A percentile compares a stretch with the other conserved stretches of the same genome.
Evolutionary conservation across 2,113 vertebrate species (phyloP).

Genomic region (Saccopteryx bilineata): DNA sequence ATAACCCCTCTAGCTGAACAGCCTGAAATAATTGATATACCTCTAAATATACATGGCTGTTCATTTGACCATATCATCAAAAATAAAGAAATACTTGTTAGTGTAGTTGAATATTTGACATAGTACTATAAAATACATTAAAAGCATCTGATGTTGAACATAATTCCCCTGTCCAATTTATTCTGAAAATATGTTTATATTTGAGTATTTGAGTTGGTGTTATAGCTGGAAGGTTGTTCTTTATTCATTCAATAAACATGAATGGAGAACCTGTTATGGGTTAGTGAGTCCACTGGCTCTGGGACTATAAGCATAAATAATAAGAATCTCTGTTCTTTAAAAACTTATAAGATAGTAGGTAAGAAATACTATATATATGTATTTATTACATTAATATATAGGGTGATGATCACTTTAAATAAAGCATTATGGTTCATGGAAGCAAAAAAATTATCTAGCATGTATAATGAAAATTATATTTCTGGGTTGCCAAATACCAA

Average conservation of each 20-base stretch:
- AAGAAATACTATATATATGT: not conserved
- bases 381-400: not conserved
- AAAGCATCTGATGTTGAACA: not conserved
- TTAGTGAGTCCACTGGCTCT: rapidly evolving
- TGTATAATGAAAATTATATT: not conserved
- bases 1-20: not conserved
- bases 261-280: not conserved
- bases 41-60: not conserved
- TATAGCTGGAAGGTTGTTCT: not conserved
- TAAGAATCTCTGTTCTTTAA: not conserved
- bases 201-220: not conserved
- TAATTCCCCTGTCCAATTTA: not conserved
- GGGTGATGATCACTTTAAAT: not conserved
- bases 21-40: not conserved
- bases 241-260: not conserved
- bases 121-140: not conserved
- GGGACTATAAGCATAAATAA: rapidly evolving
- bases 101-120: not conserved
- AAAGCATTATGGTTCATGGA: not conserved
- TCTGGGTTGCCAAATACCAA: not conserved
- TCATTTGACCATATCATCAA: not conserved
- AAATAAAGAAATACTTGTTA: not conserved
- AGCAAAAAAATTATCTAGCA: not conserved
- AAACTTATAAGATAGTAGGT: not conserved
- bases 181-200: not conserved